A percentile compares a stretch with the other conserved stretches of the same genome.
Evolutionary conservation across 2,113 vertebrate species (phyloP).

Genomic region (Amphiprion percula): DNA sequence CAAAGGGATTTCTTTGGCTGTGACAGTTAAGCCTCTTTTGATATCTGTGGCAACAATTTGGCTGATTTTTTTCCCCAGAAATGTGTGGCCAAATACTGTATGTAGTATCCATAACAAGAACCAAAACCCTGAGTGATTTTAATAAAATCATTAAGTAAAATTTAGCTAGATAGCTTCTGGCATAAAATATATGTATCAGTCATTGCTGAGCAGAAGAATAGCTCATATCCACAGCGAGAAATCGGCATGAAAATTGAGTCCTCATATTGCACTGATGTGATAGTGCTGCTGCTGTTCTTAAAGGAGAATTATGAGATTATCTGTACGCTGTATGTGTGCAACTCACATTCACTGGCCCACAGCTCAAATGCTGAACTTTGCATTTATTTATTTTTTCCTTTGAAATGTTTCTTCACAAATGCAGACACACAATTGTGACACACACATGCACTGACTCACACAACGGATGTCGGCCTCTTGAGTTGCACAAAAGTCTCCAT

Average conservation of each 20-base stretch:
- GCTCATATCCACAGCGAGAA: background rate
- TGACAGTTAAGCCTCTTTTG: slow-evolving; percentile 43
- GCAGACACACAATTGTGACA: slow-evolving; percentile 20
- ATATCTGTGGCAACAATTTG: slow-evolving; percentile 48
- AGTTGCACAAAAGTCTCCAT: slow-evolving; percentile 46
- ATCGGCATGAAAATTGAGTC: slow-evolving; percentile 24
- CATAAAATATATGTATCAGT: slow-evolving; percentile 27
- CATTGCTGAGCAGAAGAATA: slow-evolving; percentile 10
- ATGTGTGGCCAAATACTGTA: slow-evolving; percentile 6
- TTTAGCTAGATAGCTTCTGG: slow-evolving; percentile 23
- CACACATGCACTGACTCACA: slow-evolving; percentile 39
- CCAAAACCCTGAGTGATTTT: slow-evolving; percentile 11
- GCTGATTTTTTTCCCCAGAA: slow-evolving; percentile 16
- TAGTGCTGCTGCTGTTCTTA: slow-evolving; percentile 31
- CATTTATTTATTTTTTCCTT: slow-evolving; percentile 2
- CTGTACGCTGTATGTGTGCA: background rate
- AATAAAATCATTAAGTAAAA: slow-evolving; percentile 41
- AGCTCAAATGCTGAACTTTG: slow-evolving; percentile 36
- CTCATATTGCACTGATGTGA: slow-evolving; percentile 17
- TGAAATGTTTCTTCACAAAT: slow-evolving; percentile 10
- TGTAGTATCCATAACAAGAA: slow-evolving; percentile 2
- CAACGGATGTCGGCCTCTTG: slow-evolving; percentile 21
- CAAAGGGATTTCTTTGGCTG: slow-evolving; percentile 57
- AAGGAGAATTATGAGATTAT: slow-evolving; percentile 50
- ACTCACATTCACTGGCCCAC: slow-evolving; percentile 16